Percentiles rank a stretch among this genome's conserved stretches.
Conservation (phyloP, 2,797 vertebrate genomes). For the Sebastes nivosus region DNA sequence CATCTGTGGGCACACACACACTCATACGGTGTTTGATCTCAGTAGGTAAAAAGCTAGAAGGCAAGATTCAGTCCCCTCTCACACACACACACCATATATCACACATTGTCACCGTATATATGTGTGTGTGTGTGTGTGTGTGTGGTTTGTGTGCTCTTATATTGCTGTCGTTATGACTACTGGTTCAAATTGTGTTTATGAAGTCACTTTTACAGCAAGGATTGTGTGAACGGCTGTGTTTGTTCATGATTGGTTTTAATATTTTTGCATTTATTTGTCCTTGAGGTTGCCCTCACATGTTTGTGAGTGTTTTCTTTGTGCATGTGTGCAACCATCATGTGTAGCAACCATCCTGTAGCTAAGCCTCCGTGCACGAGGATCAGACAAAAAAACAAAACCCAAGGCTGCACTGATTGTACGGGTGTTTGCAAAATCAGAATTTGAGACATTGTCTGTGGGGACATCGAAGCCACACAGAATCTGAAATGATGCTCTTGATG, state of each 20-base stretch:
- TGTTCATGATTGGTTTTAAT: not conserved
- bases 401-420: not conserved
- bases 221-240: not conserved
- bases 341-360: not conserved
- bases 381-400: not conserved
- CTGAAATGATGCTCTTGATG: not conserved
- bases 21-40: slow-evolving; percentile 44
- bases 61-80: not conserved
- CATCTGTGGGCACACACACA: slow-evolving; percentile 29
- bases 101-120: not conserved
- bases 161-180: not conserved
- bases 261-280: not conserved
- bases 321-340: not conserved
- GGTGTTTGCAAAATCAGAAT: not conserved
- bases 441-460: not conserved
- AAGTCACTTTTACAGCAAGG: not conserved
- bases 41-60: slow-evolving; percentile 32
- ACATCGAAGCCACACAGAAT: not conserved
- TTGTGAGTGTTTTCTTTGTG: not conserved
- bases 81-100: not conserved
- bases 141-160: not conserved
- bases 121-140: not conserved
- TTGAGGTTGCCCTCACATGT: not conserved
- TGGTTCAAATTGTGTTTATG: not conserved
- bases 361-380: not conserved